Base-by-base conservation (phyloP, 2,797 vertebrate genomes). In the Halcyon chelicuti region DNA sequence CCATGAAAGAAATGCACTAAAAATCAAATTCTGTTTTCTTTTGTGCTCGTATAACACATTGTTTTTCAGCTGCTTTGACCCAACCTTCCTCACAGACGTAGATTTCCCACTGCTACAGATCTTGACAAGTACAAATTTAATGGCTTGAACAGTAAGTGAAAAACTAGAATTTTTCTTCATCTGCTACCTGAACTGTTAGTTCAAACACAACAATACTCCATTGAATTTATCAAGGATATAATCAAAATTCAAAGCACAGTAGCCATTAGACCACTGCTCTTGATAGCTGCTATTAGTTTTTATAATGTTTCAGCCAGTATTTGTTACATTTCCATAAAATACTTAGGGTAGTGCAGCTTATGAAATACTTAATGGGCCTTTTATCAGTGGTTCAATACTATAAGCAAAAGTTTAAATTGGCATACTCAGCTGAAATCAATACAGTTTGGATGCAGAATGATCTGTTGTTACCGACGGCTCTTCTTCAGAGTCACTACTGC, bases 191-290 rank as follows among this genome's bases (percentile, higher is more conserved):
- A 88, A 82, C 54, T 57, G 10, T 25, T 77, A 80, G 60, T 37
- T 80, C 84, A 89, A 90, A 58, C 22, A 65, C 10, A 62, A 68
- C 40, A 92, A 87, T 47, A 89, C 12, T 33, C 13, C 35, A 42
- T 1, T 46, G 65, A 93, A 29, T 54, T 88, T 93, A 86, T 66
- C 49, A 74, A 67, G n/a, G 33, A 67, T 47, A 65, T 44, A 74
- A 87, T 68, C 21, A 88, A 80, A 89, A 95, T 72, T 92, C 46
- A 86, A 89, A 72, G 54, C 54, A 86, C 23, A 66, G 44, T 62
- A 74, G 71, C 26, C 61, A 23, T 40, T 76, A 85, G 10, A 74
- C 72, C 57, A 68, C 19, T 62, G 33, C 12, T 79, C 52, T 44
- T 55, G 71, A 75, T 26, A 73, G n/a, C 71, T 8, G 12, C 9